Base-by-base conservation (phyloP, 1,140 invertebrate genomes). In the Laupala kohalensis region DNA sequence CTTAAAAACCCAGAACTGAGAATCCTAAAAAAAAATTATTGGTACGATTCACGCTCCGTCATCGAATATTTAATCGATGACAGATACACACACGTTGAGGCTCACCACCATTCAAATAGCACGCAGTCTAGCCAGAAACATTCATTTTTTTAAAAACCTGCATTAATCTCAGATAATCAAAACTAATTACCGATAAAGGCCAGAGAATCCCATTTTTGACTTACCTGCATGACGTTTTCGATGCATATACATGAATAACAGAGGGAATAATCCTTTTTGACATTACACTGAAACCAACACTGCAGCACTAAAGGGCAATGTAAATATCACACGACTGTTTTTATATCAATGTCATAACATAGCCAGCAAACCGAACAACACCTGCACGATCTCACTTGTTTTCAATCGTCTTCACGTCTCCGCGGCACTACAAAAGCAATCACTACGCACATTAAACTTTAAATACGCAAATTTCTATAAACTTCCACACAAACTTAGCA, bases 211-310 rank as follows among this genome's bases (percentile, higher is more conserved):
- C 1, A 69, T 6, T 65, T 65, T 65, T 71, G 30, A 70, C 70
- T 76, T 79, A 80, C 79, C 79, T 80, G 79, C 79, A 80, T 80
- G 75, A 78, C 79, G 79, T 78, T 75, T 76, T 75, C 76, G 72
- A 75, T 74, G 64, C 72, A 75, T 76, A 75, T 77, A 71, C 69
- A 53, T 73, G 69, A 69, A 73, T 75, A 73, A 29, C 63, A 24
- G 74, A 75, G 37, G 66, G 65, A 67, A 65, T 30, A n/a, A 27
- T 71, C 73, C 76, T 75, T 76, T 77, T 77, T 79, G 77, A 75
- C 79, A 80, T 80, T 77, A 80, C 79, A 80, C 78, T 76, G 74
- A 76, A 66, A 65, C 25, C 63, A 65, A 71, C 63, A 65, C 63
- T 63, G 5, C 63, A 64, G 27, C 9, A 25, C 62, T 23, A 71